Evolutionary conservation across 2,888 invertebrate genomes (phyloP).

Genomic region (Brachyptera putata): DNA sequence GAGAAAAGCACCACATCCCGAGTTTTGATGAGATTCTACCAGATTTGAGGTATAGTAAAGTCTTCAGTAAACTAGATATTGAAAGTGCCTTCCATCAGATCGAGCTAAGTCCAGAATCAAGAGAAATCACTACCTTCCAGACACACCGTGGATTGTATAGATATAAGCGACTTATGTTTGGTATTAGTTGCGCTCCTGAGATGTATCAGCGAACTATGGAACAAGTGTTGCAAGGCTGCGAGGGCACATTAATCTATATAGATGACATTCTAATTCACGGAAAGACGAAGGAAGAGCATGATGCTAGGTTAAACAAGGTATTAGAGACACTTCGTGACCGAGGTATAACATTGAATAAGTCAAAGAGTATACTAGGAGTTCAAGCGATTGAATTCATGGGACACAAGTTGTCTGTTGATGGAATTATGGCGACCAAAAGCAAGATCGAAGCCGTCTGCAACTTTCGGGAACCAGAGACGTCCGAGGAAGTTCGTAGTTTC

Average conservation of each 20-base stretch:
- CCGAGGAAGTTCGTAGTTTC: no score
- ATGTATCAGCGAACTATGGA: conserved; percentile 44
- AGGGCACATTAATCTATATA: conserved; percentile 40
- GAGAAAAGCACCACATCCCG: conserved; percentile 36
- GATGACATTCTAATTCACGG: conserved; percentile 43
- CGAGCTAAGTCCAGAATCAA: conserved; percentile 38
- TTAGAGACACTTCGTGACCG: conserved; percentile 30
- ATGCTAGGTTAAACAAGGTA: conserved; percentile 36
- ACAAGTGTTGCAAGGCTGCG: conserved; percentile 38
- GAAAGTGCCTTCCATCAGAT: conserved; percentile 44
- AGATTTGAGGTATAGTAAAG: conserved; percentile 34
- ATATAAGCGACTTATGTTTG: conserved; percentile 44
- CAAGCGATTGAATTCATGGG: conserved; percentile 36
- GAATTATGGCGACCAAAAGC: conserved; percentile 36
- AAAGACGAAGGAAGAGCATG: conserved; percentile 22
- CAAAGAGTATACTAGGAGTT: conserved; percentile 39
- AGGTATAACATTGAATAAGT: conserved; percentile 34
- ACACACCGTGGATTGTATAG: conserved; percentile 40
- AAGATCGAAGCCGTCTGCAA: conserved; percentile 36
- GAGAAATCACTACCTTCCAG: conserved; percentile 42
- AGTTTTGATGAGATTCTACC: conserved; percentile 35
- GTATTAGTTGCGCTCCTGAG: conserved; percentile 44
- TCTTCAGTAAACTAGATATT: conserved; percentile 39
- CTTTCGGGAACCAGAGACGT: conserved; percentile 34
- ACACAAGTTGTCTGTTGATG: conserved; percentile 33